A percentile compares a stretch with the other conserved stretches of the same genome.
phyloP scores from a whole-genome alignment of 2,113 vertebrate species.

The Clarias batrachus region DNA sequence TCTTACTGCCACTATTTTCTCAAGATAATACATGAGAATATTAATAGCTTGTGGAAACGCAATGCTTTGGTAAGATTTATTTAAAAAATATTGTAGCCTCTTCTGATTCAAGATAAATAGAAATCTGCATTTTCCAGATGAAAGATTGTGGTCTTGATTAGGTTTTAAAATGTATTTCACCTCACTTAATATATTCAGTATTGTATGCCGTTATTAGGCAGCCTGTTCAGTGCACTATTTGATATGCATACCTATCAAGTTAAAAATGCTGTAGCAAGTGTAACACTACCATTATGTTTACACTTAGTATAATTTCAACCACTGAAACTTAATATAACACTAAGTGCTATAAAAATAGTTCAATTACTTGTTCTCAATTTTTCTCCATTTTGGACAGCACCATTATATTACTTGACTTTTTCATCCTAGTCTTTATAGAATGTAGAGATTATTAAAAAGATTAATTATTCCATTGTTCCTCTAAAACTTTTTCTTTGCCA shows the following conservation, averaged over 20 bases:
- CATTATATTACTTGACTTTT: not conserved
- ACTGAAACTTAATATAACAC: not conserved
- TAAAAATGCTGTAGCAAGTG: not conserved
- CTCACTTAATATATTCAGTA: not conserved
- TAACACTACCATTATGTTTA: not conserved
- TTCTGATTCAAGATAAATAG: not conserved
- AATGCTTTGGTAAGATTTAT: not conserved
- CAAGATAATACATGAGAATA: not conserved
- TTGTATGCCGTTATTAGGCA: not conserved
- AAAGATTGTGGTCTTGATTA: not conserved
- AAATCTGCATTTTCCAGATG: not conserved
- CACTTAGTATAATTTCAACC: slow-evolving; percentile 17
- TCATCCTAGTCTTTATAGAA: not conserved
- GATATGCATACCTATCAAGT: not conserved
- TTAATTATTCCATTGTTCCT: not conserved
- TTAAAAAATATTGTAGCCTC: not conserved
- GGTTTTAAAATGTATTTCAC: not conserved
- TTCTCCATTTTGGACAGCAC: slow-evolving; percentile 15
- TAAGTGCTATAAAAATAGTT: slow-evolving; percentile 32
- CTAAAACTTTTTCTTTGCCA: not conserved
- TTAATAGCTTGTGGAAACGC: not conserved
- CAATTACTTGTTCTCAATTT: not conserved
- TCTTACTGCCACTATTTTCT: not conserved
- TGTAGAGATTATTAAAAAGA: not conserved
- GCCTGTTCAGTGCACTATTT: not conserved